Evolutionary conservation across 2,888 invertebrate species (phyloP), one percentile per base, ranked within the genome.

Genomic region (Scrobipalpa atriplicella): DNA sequence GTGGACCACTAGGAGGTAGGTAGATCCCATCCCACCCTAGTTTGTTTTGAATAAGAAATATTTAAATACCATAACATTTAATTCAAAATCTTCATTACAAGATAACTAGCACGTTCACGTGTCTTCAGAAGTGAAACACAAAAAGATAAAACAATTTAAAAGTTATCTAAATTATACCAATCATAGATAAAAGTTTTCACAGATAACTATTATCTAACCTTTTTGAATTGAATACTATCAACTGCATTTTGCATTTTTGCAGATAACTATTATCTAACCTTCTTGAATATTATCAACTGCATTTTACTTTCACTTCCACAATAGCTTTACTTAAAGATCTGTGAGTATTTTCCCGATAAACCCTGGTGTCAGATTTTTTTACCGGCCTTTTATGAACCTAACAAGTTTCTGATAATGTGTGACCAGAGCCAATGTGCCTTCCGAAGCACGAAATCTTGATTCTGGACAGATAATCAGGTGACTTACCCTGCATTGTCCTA

Each of bases 261-360:
- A 10, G 47, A 47, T 47, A 47, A 16, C 13, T 3, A 16, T 16
- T 43, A 47, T 47, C 47, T 16, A 16, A 47, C n/a, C 47, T 47
- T 47, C 47, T 7, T 47, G 16, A 47, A 47, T 47, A 16, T 47
- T 47, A 47, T 47, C 43, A 43, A 47, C n/a, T 47, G 47, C 47
- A 47, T 29, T 29, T 29, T 29, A 29, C 29, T 29, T 29, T 29
- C 29, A 29, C 29, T 29, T 29, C 29, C 2, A 29, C 5, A 29
- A 29, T 29, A 29, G 29, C 29, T 29, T 29, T 29, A 29, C 29
- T 29, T 29, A n/a, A n/a, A n/a, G n/a, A n/a, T n/a, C n/a, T n/a
- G n/a, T 39, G 1, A 10, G 8, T 39, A 39, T 10, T 10, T 8
- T 10, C 39, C 29, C 29, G 29, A 29, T 5, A 5, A 29, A 29